Conservation (phyloP, 2,888 invertebrate species). For the Erebia epiphron region DNA sequence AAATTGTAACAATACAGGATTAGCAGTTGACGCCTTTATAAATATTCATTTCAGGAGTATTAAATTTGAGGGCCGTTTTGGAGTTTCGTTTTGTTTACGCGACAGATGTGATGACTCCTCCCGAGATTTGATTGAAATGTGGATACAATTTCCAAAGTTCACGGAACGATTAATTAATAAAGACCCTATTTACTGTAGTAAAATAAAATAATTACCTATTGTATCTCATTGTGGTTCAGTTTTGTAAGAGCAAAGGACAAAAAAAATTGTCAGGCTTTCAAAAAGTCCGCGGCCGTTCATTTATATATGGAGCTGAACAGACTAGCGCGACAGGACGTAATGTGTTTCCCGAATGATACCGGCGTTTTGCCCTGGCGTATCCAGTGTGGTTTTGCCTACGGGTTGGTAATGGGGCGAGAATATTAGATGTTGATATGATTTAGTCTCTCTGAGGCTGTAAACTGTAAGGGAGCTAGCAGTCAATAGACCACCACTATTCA, state of each 20-base stretch:
- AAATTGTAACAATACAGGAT: constrained; percentile 79
- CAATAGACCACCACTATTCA: constrained; percentile 44
- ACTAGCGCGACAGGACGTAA: too few species aligned
- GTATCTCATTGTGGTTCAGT: too few species aligned
- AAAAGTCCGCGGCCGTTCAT: too few species aligned
- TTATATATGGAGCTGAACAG: too few species aligned
- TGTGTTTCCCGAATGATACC: too few species aligned
- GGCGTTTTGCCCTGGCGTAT: too few species aligned
- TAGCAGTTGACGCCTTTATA: constrained; percentile 81
- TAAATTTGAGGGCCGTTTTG: constrained; percentile 66
- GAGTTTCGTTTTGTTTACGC: constrained; percentile 66
- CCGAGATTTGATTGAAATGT: constrained; percentile 35
- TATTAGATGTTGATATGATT: too few species aligned
- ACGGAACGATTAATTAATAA: constrained; percentile 13
- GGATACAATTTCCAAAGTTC: constrained; percentile 26
- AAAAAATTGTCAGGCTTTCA: too few species aligned
- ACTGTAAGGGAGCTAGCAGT: constrained; percentile 3
- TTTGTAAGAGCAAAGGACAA: too few species aligned
- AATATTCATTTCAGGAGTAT: constrained; percentile 77
- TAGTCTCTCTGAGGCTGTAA: not conserved
- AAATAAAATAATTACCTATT: too few species aligned
- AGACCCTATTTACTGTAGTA: not conserved
- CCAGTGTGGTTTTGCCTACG: too few species aligned
- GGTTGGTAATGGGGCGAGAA: too few species aligned
- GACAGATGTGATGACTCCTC: constrained; percentile 67